Evolutionary conservation across 1,140 invertebrate genomes (phyloP), one percentile per base, ranked within the genome.

Genomic region (Lepidurus apus): DNA sequence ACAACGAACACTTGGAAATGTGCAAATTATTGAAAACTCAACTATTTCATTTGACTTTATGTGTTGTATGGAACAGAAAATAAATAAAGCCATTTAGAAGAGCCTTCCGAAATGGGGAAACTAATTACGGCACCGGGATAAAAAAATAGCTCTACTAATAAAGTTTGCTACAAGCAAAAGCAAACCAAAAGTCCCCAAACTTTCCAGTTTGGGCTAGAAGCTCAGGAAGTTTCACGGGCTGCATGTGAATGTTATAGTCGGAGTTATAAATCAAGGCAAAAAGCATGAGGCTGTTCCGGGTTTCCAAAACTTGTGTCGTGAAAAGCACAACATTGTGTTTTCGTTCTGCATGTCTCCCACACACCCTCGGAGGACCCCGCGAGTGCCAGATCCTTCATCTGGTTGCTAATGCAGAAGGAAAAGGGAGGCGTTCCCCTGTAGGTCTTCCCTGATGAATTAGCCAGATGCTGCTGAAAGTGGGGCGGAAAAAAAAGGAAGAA

Each of bases 241-340:
- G 53, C 21, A 21, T 65, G 53, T 11, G 53, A 65, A 65, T 65
- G 53, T 65, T 65, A 9, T 17, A 65, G 53, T 65, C 53, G 21
- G 53, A 13, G 53, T 65, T 13, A 65, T 65, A 65, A 65, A 65
- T 65, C 53, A 65, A 65, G 53, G 53, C 9, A 65, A 65, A 65
- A 65, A 65, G 53, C 53, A 65, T n/a, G 53, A 65, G 53, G 21
- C 53, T 65, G 53, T 65, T 65, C 53, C 53, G 53, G 53, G 53
- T 9, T 65, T 65, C 53, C 7, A 17, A 65, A 65, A 65, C 53
- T 65, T 65, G 53, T 65, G 53, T 65, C 53, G 53, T 65, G 53
- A 65, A 65, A 65, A 65, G 53, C 53, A 65, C 53, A 65, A 65
- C 53, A 65, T 65, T 65, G 53, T 65, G 53, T 65, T 65, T 65